Percentiles rank a stretch among this genome's conserved stretches.
phyloP scores from a whole-genome alignment of 2,113 vertebrate species.

The Bettongia penicillata region DNA sequence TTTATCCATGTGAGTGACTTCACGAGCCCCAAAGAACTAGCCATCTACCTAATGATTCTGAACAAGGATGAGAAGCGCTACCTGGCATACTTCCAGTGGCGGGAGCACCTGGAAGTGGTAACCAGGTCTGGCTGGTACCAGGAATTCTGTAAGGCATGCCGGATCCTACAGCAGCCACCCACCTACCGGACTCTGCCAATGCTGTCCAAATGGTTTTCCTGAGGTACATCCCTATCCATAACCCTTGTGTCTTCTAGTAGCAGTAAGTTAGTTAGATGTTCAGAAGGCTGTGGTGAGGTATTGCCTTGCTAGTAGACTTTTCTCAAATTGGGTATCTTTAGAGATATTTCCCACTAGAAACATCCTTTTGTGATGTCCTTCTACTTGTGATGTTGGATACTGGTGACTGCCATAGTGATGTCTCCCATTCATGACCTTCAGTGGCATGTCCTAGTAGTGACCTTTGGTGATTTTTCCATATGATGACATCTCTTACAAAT shows the following conservation, averaged over 20 bases:
- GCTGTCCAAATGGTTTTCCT: constrained; percentile 47
- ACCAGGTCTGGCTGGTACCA: neutral
- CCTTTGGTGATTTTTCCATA: neutral
- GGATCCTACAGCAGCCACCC: constrained; percentile 65
- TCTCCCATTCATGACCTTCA: neutral
- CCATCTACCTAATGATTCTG: constrained; percentile 70
- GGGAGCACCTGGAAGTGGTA: constrained; percentile 39
- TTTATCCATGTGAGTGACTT: constrained; percentile 89
- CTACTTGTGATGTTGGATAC: neutral
- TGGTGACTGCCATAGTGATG: neutral
- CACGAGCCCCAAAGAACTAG: constrained; percentile 72
- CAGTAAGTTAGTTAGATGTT: neutral
- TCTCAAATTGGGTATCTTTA: neutral
- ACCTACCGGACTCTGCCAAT: neutral
- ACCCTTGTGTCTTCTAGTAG: neutral
- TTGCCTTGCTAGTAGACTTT: neutral
- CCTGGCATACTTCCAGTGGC: constrained; percentile 83
- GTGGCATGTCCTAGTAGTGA: neutral
- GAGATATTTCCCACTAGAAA: neutral
- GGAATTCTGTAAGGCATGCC: rapidly evolving
- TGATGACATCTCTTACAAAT: neutral
- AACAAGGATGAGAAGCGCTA: constrained; percentile 74
- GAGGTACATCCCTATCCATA: neutral
- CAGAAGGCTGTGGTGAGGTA: neutral
- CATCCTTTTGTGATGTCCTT: neutral